Conservation (phyloP, 2,113 vertebrate species). For the Bufo gargarizans region DNA sequence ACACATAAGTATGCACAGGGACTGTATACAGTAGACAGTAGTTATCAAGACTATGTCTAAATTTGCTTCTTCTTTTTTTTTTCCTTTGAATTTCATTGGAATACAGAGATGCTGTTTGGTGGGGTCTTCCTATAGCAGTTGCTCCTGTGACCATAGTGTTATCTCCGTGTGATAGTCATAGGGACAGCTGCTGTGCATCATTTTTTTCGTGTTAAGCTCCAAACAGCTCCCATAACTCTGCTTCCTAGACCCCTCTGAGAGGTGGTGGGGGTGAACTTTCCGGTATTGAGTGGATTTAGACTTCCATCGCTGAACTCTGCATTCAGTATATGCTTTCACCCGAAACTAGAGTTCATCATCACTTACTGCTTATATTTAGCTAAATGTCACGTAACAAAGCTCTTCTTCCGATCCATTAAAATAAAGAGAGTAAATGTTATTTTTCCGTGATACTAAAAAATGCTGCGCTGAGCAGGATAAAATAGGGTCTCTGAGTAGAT, state of each 20-base stretch:
- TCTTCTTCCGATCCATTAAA: neutral
- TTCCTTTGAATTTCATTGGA: too few species aligned
- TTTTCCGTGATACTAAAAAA: neutral
- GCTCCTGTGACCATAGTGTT: neutral
- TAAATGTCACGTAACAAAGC: neutral
- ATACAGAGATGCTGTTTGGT: too few species aligned
- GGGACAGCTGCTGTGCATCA: neutral
- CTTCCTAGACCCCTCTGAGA: neutral
- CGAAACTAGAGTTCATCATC: neutral
- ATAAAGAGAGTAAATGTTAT: neutral
- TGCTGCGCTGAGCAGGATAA: conserved; percentile 14
- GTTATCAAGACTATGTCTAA: too few species aligned
- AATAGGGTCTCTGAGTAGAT: conserved; percentile 18
- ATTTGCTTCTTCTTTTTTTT: too few species aligned
- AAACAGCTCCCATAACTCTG: neutral
- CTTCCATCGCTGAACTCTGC: neutral
- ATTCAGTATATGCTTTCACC: neutral
- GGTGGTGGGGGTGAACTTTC: neutral
- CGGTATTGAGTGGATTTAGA: neutral
- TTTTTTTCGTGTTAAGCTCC: neutral
- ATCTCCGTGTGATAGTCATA: neutral
- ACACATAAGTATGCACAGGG: too few species aligned
- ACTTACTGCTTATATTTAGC: neutral
- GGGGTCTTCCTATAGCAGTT: neutral
- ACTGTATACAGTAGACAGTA: too few species aligned